Conservation (phyloP, 2,797 vertebrate species). For the Microctenopoma stevenorrisi region DNA sequence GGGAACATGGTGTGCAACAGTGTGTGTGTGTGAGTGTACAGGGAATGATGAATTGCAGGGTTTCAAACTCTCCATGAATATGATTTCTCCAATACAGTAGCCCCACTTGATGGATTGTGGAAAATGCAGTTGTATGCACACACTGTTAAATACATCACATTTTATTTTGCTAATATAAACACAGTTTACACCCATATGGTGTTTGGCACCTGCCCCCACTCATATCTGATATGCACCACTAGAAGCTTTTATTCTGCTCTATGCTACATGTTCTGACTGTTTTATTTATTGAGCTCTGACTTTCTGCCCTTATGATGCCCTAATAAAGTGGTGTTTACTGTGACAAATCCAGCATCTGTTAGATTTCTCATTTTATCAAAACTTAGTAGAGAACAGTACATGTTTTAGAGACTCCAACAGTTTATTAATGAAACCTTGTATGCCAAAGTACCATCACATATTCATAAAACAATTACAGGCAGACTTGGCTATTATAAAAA, state of each 20-base stretch:
- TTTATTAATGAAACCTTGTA: slow-evolving; percentile 36
- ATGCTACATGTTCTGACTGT: background rate
- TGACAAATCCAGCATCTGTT: background rate
- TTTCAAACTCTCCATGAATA: slow-evolving; percentile 35
- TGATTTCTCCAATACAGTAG: slow-evolving; percentile 21
- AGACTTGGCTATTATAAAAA: background rate
- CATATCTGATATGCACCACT: slow-evolving; percentile 11
- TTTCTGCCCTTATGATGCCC: background rate
- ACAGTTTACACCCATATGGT: background rate
- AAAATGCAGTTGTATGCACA: slow-evolving; percentile 20
- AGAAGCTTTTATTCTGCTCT: slow-evolving; percentile 2
- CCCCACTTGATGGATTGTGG: slow-evolving; percentile 34
- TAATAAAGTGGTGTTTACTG: background rate
- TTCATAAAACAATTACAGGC: background rate
- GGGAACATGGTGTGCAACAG: background rate
- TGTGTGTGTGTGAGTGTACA: slow-evolving; percentile 4
- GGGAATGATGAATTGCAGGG: slow-evolving; percentile 50
- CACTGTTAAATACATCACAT: slow-evolving; percentile 12
- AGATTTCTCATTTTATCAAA: background rate
- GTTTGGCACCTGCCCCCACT: background rate
- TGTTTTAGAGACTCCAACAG: background rate
- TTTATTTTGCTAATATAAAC: slow-evolving; percentile 22
- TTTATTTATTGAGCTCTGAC: background rate
- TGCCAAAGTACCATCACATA: background rate
- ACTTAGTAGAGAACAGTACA: background rate